phyloP scores from a whole-genome alignment of 2,797 vertebrate species.

The Takifugu ocellatus region DNA sequence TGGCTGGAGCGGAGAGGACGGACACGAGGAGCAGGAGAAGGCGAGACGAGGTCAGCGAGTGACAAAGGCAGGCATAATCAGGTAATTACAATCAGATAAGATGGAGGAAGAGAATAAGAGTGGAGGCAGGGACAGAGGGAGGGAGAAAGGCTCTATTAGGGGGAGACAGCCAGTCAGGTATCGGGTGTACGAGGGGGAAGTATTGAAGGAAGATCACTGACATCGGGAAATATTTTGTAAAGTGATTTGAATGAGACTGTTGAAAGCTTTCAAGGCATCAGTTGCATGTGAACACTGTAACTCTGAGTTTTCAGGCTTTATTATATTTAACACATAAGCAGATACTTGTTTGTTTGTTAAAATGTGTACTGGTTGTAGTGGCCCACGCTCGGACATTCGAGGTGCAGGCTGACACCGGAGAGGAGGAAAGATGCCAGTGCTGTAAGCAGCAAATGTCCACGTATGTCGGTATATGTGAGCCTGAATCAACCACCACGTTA shows the following conservation, averaged over 20 bases:
- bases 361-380: no score
- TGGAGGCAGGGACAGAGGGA: constrained; percentile 30
- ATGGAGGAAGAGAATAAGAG: constrained; percentile 46
- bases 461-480: no score
- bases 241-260: constrained; percentile 52
- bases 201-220: constrained; percentile 46
- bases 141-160: constrained; percentile 41
- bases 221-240: constrained; percentile 55
- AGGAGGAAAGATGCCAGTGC: no score
- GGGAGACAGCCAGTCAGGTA: constrained; percentile 48
- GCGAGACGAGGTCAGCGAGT: constrained; percentile 35
- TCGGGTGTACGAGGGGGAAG: constrained; percentile 54
- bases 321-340: no score
- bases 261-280: constrained; percentile 39
- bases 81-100: constrained; percentile 61
- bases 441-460: no score
- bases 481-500: no score
- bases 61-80: constrained; percentile 59
- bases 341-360: no score
- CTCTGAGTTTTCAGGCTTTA: not conserved
- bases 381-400: no score
- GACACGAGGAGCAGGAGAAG: constrained; percentile 23
- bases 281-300: constrained; percentile 12
- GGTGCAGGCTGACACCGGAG: no score
- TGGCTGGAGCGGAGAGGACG: constrained; percentile 25